phyloP scores from a whole-genome alignment of 2,888 invertebrate genomes.

The Automeris io region DNA sequence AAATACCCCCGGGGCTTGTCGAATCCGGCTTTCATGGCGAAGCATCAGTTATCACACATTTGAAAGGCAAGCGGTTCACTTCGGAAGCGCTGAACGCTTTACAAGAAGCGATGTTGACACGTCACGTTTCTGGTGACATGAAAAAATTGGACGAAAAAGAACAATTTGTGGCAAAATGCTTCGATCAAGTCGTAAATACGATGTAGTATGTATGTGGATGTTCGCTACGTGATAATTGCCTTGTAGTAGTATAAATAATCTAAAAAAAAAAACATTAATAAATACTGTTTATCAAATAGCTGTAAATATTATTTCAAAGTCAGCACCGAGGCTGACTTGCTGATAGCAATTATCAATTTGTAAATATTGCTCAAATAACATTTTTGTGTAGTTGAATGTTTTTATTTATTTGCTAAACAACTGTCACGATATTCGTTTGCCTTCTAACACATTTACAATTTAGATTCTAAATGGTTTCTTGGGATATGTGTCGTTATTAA shows the following conservation, averaged over 20 bases:
- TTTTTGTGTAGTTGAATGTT: constrained; percentile 14
- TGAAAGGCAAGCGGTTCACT: constrained; percentile 81
- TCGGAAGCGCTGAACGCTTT: constrained; percentile 79
- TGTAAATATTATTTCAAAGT: constrained; percentile 23
- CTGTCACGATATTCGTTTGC: constrained; percentile 21
- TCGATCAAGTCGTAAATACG: constrained; percentile 79
- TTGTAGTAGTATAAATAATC: constrained; percentile 7
- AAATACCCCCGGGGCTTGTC: constrained; percentile 78
- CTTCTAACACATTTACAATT: constrained; percentile 14
- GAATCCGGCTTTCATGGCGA: constrained; percentile 79
- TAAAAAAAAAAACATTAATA: constrained; percentile 11
- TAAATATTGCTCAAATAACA: constrained; percentile 20
- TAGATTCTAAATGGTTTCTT: constrained; percentile 26
- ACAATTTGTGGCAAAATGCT: constrained; percentile 79
- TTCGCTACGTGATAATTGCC: not conserved
- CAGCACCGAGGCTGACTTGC: constrained; percentile 10
- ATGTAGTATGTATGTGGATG: constrained; percentile 32
- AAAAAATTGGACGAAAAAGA: constrained; percentile 72
- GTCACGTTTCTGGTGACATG: constrained; percentile 42
- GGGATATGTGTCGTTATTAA: constrained; percentile 24
- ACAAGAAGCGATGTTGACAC: constrained; percentile 71
- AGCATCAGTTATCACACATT: constrained; percentile 79
- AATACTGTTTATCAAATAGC: constrained; percentile 17
- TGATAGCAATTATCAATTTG: constrained; percentile 15
- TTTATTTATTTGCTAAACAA: constrained; percentile 3